Percentiles rank a stretch among this genome's conserved stretches.
Conservation (phyloP, 2,797 vertebrate genomes). For the Platyrinchus mystaceus region DNA sequence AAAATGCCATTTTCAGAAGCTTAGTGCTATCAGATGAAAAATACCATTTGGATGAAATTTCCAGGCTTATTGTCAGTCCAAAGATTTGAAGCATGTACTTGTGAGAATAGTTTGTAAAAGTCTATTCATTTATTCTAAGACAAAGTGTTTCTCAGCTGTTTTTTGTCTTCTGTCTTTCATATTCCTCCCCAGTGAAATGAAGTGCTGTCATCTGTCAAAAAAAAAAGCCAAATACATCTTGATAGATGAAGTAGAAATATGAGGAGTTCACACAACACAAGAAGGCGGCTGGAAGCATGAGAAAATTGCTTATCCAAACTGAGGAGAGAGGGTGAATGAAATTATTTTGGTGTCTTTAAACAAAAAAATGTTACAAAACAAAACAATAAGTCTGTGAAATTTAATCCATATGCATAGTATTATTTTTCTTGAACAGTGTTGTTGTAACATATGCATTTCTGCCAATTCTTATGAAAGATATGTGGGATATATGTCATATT, state of each 20-base stretch:
- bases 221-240: neutral
- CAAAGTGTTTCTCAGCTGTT: neutral
- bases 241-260: neutral
- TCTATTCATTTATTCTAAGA: neutral
- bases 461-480: neutral
- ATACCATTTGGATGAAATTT: neutral
- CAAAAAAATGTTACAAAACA: neutral
- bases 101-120: slow-evolving; percentile 1
- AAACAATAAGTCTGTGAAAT: neutral
- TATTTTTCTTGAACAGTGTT: neutral
- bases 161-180: neutral
- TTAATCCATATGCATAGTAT: neutral
- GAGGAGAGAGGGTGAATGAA: neutral
- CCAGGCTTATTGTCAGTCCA: neutral
- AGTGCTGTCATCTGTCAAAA: neutral
- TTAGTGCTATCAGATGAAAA: slow-evolving; percentile 13
- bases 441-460: neutral
- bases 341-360: neutral
- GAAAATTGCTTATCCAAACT: neutral
- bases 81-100: neutral
- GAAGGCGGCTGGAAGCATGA: neutral
- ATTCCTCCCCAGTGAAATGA: neutral
- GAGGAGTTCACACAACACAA: neutral
- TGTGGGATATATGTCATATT: neutral
- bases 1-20: slow-evolving; percentile 39